phyloP scores from a whole-genome alignment of 2,113 vertebrate genomes.

The Benitochromis conjunctus region DNA sequence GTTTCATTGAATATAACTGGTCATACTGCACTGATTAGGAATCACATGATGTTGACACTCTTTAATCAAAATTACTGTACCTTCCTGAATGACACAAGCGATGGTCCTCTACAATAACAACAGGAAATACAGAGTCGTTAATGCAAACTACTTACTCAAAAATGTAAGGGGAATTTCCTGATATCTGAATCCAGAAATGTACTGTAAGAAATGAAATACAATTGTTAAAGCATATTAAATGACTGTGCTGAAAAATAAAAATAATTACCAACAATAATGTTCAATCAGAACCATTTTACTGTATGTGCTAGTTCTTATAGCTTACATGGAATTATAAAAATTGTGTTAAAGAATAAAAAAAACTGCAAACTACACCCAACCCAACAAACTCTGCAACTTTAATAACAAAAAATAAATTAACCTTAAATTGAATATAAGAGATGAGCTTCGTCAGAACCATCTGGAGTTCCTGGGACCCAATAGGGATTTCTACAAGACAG shows the following conservation, averaged over 20 bases:
- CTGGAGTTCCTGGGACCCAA: conserved; percentile 86
- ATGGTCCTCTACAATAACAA: conserved; percentile 52
- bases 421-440: conserved; percentile 89
- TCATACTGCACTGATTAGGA: not conserved
- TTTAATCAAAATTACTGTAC: conserved; percentile 39
- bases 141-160: conserved; percentile 81
- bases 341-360: not conserved
- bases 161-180: conserved; percentile 90
- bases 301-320: not conserved
- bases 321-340: not conserved
- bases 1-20: not conserved
- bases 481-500: conserved; percentile 79
- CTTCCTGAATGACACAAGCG: conserved; percentile 44
- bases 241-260: not conserved
- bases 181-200: conserved; percentile 84
- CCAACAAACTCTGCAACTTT: not conserved
- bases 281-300: not conserved
- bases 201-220: conserved; percentile 72
- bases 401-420: conserved; percentile 34
- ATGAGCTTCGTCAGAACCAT: conserved; percentile 84
- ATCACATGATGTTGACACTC: conserved; percentile 14
- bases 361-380: not conserved
- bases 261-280: not conserved
- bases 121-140: conserved; percentile 1
- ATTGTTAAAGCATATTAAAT: not conserved